Evolutionary conservation across 2,888 invertebrate genomes (phyloP).

Genomic region (Cataglyphis cursor): DNA sequence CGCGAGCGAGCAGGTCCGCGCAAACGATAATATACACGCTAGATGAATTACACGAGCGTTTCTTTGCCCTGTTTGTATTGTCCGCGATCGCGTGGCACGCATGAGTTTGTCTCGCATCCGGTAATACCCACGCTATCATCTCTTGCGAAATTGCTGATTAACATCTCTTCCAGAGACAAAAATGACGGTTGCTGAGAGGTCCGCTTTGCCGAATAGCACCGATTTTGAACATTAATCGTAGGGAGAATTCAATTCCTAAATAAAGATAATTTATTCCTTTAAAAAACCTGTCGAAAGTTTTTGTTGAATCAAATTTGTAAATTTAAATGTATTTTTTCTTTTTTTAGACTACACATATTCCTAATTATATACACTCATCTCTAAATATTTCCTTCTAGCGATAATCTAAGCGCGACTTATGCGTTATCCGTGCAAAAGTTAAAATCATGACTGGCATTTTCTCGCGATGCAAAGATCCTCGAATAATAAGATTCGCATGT

Average conservation of each 20-base stretch:
- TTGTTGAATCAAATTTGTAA: neutral
- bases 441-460: conserved; percentile 13
- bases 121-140: conserved; percentile 34
- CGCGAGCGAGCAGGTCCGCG: conserved; percentile 47
- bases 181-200: neutral
- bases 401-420: neutral
- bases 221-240: neutral
- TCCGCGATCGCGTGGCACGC: conserved; percentile 57
- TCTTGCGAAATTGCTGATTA: conserved; percentile 48
- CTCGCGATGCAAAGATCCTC: conserved; percentile 23
- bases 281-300: neutral
- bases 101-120: conserved; percentile 62
- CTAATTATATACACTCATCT: neutral
- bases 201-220: neutral
- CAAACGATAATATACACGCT: conserved; percentile 71
- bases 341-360: neutral
- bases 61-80: conserved; percentile 27
- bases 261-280: neutral
- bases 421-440: neutral
- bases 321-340: neutral
- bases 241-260: neutral
- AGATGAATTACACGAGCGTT: conserved; percentile 62
- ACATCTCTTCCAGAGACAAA: conserved; percentile 3
- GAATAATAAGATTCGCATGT: conserved; percentile 22
- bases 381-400: neutral